A percentile compares a stretch with the other conserved stretches of the same genome.
phyloP scores from a whole-genome alignment of 2,113 vertebrate species.

The Heterochromis multidens region DNA sequence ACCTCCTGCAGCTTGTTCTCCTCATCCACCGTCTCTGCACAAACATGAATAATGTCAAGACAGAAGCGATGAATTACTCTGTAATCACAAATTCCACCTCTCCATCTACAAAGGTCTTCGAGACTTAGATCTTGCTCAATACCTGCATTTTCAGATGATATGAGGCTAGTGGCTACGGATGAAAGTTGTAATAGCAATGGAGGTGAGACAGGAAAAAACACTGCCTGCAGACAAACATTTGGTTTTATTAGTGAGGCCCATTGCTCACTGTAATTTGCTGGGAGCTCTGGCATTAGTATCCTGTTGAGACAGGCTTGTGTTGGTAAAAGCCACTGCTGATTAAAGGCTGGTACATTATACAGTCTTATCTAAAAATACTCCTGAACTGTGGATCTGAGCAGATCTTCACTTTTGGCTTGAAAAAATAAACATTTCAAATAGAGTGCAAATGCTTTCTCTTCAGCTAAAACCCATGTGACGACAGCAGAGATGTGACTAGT shows the following conservation, averaged over 20 bases:
- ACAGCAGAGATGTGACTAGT: constrained; percentile 28
- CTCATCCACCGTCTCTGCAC: constrained; percentile 61
- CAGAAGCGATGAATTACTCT: constrained; percentile 25
- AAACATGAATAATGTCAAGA: constrained; percentile 43
- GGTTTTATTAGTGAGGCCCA: constrained; percentile 60
- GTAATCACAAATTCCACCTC: constrained; percentile 29
- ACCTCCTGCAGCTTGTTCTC: constrained; percentile 71
- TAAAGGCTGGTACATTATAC: constrained; percentile 20
- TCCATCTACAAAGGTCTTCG: background rate
- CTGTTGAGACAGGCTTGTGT: constrained; percentile 66
- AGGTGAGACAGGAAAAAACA: constrained; percentile 58
- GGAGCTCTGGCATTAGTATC: constrained; percentile 54
- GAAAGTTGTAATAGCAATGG: constrained; percentile 47
- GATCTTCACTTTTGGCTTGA: background rate
- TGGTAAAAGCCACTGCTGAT: constrained; percentile 49
- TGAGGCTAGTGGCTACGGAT: constrained; percentile 6
- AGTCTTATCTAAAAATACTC: constrained; percentile 15
- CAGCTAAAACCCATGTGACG: background rate
- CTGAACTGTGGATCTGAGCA: background rate
- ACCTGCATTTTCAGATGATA: constrained; percentile 8
- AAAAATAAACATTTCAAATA: background rate
- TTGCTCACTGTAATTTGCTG: constrained; percentile 68
- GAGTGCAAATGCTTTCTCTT: background rate
- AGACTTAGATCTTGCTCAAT: constrained; percentile 26
- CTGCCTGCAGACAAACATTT: constrained; percentile 62